Evolutionary conservation across 2,888 invertebrate genomes (phyloP).

Genomic region (Odontocolon sp.): DNA sequence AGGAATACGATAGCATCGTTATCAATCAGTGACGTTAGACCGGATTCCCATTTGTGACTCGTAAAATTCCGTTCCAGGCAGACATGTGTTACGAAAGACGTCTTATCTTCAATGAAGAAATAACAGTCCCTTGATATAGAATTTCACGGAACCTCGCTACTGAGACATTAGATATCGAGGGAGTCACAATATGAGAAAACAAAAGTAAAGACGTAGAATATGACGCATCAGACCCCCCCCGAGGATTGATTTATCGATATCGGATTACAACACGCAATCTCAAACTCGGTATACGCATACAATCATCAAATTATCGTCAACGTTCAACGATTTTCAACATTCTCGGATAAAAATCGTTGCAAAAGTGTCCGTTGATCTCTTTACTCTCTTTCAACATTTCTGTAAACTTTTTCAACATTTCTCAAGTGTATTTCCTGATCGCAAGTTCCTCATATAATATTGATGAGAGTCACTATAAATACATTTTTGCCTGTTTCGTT

Average conservation of each 20-base stretch:
- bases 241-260: slow-evolving; percentile 28
- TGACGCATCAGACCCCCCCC: slow-evolving; percentile 53
- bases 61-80: not conserved
- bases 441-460: slow-evolving; percentile 36
- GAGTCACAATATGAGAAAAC: slow-evolving; percentile 15
- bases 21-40: not conserved
- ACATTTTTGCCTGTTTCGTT: not conserved
- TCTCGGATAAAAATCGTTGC: slow-evolving; percentile 36
- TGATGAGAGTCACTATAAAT: slow-evolving; percentile 5
- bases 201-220: slow-evolving; percentile 38
- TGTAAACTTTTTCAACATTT: no score
- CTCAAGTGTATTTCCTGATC: not conserved
- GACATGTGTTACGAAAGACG: slow-evolving; percentile 15
- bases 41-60: not conserved
- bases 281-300: slow-evolving; percentile 50
- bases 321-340: slow-evolving; percentile 39
- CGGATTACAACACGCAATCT: slow-evolving; percentile 24
- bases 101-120: slow-evolving; percentile 28
- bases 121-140: slow-evolving; percentile 17
- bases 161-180: slow-evolving; percentile 34
- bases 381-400: no score
- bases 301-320: slow-evolving; percentile 40
- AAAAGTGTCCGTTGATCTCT: slow-evolving; percentile 1
- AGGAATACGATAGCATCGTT: not conserved
- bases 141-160: slow-evolving; percentile 18